Evolutionary conservation across 2,113 vertebrate species (phyloP), one percentile per base, ranked within the genome.

Genomic region (Semicossyphus pulcher): DNA sequence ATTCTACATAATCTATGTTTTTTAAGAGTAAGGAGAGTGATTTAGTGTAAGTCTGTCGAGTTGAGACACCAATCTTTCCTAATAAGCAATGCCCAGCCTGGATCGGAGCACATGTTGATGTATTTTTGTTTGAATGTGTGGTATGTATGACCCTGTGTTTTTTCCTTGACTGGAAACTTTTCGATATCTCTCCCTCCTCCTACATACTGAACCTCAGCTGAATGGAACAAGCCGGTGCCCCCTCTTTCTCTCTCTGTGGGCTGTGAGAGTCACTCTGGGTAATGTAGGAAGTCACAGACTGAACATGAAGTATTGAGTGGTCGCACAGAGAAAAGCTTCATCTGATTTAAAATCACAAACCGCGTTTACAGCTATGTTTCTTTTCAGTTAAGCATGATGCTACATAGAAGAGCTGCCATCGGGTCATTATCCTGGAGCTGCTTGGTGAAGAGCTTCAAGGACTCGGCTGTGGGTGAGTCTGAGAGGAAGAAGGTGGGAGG

Each of bases 401-500:
- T 57, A 8, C 45, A 12, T 4, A 23, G 47, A 41, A 8, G 34
- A 42, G 51, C n/a, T n/a, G n/a, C 48, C 68, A 52, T 25, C 1
- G 10, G 73, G 57, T 82, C 51, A 29, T 78, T 73, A 52, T 49
- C 76, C 65, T 36, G 48, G n/a, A 76, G 66, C 66, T 4, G 45
- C 57, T 68, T 61, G 7, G 56, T n/a, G 66, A 49, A 51, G 48
- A 57, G 54, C 74, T 57, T 61, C 54, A 52, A 72, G 60, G 49
- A 37, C 63, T 75, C 65, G 18, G 53, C 51, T 20, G 66, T 47
- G 65, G 66, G 67, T 72, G 81, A 69, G n/a, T n/a, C 48, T 62
- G 66, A 76, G 72, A 58, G 67, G 32, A 51, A 52, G 70, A 61
- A 71, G 51, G 72, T 65, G 68, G 73, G 73, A 71, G 83, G 66